A percentile compares a stretch with the other conserved stretches of the same genome.
Evolutionary conservation across 2,797 vertebrate genomes (phyloP).

Genomic region (Rhinogobio ventralis): DNA sequence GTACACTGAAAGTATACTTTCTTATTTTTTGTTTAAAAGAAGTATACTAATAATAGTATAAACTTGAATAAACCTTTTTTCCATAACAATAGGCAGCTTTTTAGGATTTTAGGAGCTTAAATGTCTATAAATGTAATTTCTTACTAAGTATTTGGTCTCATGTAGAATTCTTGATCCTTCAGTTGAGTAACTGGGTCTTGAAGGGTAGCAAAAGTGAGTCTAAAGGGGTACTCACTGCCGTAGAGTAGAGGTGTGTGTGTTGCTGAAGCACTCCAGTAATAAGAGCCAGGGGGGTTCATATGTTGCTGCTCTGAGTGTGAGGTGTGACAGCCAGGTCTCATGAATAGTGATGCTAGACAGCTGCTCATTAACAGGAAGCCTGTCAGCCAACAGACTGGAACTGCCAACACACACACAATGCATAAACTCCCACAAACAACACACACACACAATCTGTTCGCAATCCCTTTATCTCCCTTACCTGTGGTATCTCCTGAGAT

Average conservation of each 20-base stretch:
- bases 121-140: not conserved
- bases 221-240: slow-evolving; percentile 14
- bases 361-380: slow-evolving; percentile 81
- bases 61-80: not conserved
- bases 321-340: slow-evolving; percentile 77
- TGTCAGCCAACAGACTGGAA: slow-evolving; percentile 73
- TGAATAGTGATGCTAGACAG: slow-evolving; percentile 82
- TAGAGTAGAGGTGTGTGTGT: slow-evolving; percentile 1
- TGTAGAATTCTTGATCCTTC: not conserved
- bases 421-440: slow-evolving; percentile 16
- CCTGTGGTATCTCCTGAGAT: slow-evolving; percentile 56
- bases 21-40: too few relatives aligned
- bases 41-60: too few relatives aligned
- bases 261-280: slow-evolving; percentile 64
- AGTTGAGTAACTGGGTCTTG: not conserved
- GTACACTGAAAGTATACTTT: too few relatives aligned
- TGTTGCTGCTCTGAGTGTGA: slow-evolving; percentile 69
- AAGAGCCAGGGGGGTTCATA: slow-evolving; percentile 72
- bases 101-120: not conserved
- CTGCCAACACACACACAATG: slow-evolving; percentile 52
- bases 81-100: too few relatives aligned
- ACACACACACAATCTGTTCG: slow-evolving; percentile 53
- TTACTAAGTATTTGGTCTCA: not conserved
- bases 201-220: not conserved
- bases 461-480: slow-evolving; percentile 71